Evolutionary conservation across 2,888 invertebrate species (phyloP).

Genomic region (Aleiodes testaceus): DNA sequence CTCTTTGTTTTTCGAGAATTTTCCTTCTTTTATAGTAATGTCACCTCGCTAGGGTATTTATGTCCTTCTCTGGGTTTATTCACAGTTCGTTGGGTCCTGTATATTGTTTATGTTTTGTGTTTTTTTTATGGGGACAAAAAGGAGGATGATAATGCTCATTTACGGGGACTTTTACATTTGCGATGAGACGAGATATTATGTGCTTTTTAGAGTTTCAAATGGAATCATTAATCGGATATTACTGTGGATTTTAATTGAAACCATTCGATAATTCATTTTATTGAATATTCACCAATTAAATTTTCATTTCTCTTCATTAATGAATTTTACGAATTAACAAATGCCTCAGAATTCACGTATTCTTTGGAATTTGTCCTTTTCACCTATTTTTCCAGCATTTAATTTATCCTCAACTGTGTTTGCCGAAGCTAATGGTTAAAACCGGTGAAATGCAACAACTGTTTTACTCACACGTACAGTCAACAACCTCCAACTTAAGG

Average conservation of each 20-base stretch:
- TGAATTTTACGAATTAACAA: too few species aligned
- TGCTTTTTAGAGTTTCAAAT: neutral
- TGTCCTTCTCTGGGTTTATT: constrained; percentile 10
- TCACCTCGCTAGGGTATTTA: constrained; percentile 35
- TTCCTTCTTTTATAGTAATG: constrained; percentile 4
- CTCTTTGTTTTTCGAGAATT: neutral
- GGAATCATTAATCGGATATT: too few species aligned
- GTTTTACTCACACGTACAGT: constrained; percentile 12
- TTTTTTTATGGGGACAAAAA: neutral
- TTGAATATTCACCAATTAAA: too few species aligned
- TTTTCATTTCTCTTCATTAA: too few species aligned
- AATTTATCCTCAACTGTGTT: constrained; percentile 34
- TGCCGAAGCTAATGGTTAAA: constrained; percentile 32
- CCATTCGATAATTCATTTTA: too few species aligned
- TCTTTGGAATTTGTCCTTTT: too few species aligned
- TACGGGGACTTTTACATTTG: neutral
- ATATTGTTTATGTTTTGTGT: neutral
- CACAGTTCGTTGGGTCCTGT: neutral
- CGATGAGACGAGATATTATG: constrained; percentile 3
- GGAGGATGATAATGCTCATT: neutral
- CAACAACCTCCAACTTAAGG: neutral
- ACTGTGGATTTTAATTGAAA: too few species aligned
- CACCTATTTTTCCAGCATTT: constrained; percentile 3
- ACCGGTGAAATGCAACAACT: constrained; percentile 6
- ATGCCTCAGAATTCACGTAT: too few species aligned